Conservation (phyloP, 2,888 invertebrate species). For the Drosophila suboccidentalis region DNA sequence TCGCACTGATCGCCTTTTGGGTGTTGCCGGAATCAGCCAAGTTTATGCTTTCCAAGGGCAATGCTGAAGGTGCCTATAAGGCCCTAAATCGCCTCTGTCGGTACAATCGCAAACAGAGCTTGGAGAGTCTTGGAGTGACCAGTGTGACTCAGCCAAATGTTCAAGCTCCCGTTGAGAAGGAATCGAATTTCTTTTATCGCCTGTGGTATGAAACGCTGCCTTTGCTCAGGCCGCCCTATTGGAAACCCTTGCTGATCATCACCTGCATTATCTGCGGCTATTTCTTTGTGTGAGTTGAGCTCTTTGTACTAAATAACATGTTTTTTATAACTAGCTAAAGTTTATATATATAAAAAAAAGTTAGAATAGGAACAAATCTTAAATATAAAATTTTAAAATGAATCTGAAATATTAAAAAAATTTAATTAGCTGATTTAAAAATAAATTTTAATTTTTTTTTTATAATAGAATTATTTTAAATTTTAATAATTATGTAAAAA, state of each 20-base stretch:
- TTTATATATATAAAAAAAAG: no score
- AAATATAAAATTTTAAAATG: no score
- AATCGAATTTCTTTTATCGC: neutral
- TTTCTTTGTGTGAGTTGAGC: conserved; percentile 33
- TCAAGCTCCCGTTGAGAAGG: fast-evolving
- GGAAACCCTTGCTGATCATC: neutral
- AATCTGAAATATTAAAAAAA: no score
- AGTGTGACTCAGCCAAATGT: conserved; percentile 3
- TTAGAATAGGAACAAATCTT: no score
- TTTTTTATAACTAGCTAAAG: no score
- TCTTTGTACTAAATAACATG: neutral
- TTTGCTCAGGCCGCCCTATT: conserved; percentile 21
- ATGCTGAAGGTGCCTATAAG: conserved; percentile 24
- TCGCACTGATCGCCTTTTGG: neutral
- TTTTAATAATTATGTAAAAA: no score
- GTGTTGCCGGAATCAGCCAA: conserved; percentile 53
- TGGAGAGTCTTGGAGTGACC: conserved; percentile 34
- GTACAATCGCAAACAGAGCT: conserved; percentile 27
- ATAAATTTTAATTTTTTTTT: no score
- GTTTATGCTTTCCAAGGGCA: conserved; percentile 25
- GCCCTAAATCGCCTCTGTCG: conserved; percentile 36
- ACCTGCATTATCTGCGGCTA: conserved; percentile 5
- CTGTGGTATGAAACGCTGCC: conserved; percentile 15
- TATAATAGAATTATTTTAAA: no score
- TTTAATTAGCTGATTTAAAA: no score